Evolutionary conservation across 2,113 vertebrate species (phyloP).

Genomic region (Dasyurus viverrinus): DNA sequence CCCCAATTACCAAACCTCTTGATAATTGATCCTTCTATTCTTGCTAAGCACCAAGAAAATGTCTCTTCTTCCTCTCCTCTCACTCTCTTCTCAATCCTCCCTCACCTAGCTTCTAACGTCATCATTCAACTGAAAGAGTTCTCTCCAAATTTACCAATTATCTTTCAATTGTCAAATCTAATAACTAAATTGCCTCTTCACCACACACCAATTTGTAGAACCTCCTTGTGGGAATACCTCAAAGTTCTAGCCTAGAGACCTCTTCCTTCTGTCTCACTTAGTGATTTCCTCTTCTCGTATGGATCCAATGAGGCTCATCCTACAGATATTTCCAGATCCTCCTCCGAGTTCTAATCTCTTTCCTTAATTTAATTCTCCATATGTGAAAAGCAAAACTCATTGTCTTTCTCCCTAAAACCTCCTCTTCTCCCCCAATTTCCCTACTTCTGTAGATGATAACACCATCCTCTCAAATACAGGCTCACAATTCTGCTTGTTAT

Average conservation of each 20-base stretch:
- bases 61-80: no score
- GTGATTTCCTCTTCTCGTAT: neutral
- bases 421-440: neutral
- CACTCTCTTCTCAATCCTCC: neutral
- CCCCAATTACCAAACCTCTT: neutral
- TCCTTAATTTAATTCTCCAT: no score
- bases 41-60: neutral
- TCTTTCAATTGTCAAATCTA: neutral
- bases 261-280: neutral
- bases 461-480: neutral
- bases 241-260: neutral
- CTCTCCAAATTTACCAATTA: neutral
- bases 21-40: neutral
- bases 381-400: neutral
- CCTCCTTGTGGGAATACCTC: neutral
- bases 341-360: no score
- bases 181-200: neutral
- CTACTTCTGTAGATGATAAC: no score
- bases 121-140: neutral
- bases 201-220: neutral
- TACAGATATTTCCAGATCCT: no score
- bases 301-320: no score
- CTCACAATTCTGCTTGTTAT: neutral
- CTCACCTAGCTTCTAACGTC: neutral
- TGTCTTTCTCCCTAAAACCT: neutral